Evolutionary conservation across 2,113 vertebrate genomes (phyloP).

Genomic region (Eidolon helvum): DNA sequence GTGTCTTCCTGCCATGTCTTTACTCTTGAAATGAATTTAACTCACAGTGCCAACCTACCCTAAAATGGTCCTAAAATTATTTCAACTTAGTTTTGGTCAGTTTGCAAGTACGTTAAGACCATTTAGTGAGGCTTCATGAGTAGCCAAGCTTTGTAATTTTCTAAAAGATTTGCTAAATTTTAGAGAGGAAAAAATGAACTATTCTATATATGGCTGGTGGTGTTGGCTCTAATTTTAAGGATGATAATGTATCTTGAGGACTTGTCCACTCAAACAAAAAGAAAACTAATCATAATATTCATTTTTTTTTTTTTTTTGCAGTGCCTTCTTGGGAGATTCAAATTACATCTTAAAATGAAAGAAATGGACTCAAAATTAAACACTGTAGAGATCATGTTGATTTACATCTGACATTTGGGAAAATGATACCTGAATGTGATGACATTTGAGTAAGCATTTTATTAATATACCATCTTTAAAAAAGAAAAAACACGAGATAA

Average conservation of each 20-base stretch:
- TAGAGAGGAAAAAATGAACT: fast-evolving
- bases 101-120: background rate
- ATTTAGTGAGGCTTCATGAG: fast-evolving
- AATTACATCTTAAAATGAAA: background rate
- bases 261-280: background rate
- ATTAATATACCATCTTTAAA: background rate
- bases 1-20: background rate
- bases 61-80: background rate
- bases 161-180: background rate
- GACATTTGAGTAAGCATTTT: background rate
- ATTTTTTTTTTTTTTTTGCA: background rate
- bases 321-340: background rate
- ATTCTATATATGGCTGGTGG: too few relatives aligned
- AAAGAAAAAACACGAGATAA: background rate
- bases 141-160: background rate
- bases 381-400: background rate
- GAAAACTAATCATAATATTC: background rate
- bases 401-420: background rate
- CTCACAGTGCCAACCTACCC: background rate
- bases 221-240: background rate
- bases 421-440: background rate
- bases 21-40: background rate
- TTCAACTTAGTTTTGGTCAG: background rate
- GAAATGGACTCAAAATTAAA: background rate
- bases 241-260: background rate